A percentile compares a stretch with the other conserved stretches of the same genome.
Conservation (phyloP, 2,888 invertebrate species). For the Microctonus aethiopoides region DNA sequence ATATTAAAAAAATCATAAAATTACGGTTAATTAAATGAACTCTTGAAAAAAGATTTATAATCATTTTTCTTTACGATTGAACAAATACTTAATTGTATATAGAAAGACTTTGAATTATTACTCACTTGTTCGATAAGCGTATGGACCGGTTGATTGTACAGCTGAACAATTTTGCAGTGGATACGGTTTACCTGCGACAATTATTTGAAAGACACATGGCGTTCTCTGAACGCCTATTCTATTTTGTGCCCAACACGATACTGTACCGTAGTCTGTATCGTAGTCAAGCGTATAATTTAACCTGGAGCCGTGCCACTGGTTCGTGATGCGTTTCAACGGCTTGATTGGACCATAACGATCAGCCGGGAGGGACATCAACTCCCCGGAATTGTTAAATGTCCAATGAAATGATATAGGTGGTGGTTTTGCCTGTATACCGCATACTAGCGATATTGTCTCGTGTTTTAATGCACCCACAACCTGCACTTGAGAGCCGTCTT, state of each 20-base stretch:
- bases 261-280: conserved; percentile 89
- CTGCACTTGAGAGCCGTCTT: conserved; percentile 77
- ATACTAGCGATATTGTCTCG: conserved; percentile 85
- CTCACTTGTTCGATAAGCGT: conserved; percentile 61
- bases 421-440: conserved; percentile 89
- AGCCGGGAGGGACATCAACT: conserved; percentile 80
- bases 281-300: conserved; percentile 87
- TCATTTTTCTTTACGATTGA: background rate
- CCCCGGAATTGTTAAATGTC: conserved; percentile 93
- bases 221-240: conserved; percentile 84
- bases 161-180: conserved; percentile 88
- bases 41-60: too few species aligned
- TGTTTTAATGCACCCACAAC: conserved; percentile 88
- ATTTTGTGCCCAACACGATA: conserved; percentile 87
- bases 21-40: too few species aligned
- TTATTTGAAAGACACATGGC: conserved; percentile 88
- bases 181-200: conserved; percentile 89
- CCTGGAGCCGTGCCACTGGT: conserved; percentile 75
- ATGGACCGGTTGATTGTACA: conserved; percentile 64
- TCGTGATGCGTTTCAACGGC: conserved; percentile 39
- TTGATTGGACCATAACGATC: conserved; percentile 69
- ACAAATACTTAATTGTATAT: background rate
- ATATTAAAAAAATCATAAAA: too few species aligned
- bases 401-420: conserved; percentile 86
- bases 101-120: conserved; percentile 3